Percentiles rank a stretch among this genome's conserved stretches.
phyloP scores from a whole-genome alignment of 2,888 invertebrate species.

The Limenitis camilla region DNA sequence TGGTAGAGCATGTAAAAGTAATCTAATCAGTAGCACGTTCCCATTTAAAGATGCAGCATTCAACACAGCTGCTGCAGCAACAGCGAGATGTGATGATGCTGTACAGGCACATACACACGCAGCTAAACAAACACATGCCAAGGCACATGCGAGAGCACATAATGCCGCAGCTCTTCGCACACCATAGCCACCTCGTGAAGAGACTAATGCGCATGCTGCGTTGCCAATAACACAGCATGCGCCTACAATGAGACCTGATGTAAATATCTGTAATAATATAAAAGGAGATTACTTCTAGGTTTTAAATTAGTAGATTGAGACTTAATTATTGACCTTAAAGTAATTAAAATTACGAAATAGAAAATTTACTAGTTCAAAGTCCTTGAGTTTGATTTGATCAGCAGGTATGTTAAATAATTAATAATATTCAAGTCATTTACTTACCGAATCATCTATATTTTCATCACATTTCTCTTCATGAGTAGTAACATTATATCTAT shows the following conservation, averaged over 20 bases:
- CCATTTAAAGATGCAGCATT: conserved; percentile 65
- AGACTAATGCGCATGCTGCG: conserved; percentile 51
- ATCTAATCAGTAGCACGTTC: conserved; percentile 56
- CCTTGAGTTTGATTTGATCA: too few relatives aligned
- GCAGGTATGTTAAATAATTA: too few relatives aligned
- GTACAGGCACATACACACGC: conserved; percentile 56
- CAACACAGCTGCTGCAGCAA: conserved; percentile 57
- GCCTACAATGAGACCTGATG: conserved; percentile 61
- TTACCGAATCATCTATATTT: conserved; percentile 53
- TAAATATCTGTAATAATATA: conserved; percentile 47
- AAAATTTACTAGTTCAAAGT: too few relatives aligned
- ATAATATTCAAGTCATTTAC: conserved; percentile 3
- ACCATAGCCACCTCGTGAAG: conserved; percentile 52
- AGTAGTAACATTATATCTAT: conserved; percentile 34
- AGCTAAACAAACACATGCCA: conserved; percentile 52
- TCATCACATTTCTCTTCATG: conserved; percentile 38
- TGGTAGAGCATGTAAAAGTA: conserved; percentile 55
- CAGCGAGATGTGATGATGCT: conserved; percentile 42
- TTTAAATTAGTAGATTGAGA: too few relatives aligned
- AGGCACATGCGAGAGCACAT: conserved; percentile 53
- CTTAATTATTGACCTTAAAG: too few relatives aligned
- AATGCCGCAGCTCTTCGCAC: conserved; percentile 54
- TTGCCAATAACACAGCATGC: conserved; percentile 61
- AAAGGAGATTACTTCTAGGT: too few relatives aligned
- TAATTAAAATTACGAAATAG: too few relatives aligned